Evolutionary conservation across 2,797 vertebrate species (phyloP), one percentile per base, ranked within the genome.

Genomic region (Tragopan temminckii): DNA sequence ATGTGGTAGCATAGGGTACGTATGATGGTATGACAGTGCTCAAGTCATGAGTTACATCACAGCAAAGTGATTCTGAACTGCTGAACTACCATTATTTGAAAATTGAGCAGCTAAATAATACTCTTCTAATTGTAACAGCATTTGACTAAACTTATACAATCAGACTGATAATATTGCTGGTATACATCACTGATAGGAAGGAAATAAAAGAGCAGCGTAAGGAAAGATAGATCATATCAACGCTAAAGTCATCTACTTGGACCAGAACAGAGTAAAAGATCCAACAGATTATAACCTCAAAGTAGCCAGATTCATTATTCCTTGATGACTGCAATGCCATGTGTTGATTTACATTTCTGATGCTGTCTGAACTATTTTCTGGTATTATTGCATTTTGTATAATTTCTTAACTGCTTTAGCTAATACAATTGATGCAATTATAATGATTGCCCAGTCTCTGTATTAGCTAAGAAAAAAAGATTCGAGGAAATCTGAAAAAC

Each of bases 401-500:
- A 1, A 79, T 84, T 85, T 91, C 67, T 72, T 81, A 81, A 42
- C 25, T 52, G 33, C 36, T 67, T 89, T 74, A 84, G 57, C 66
- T 84, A 79, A 79, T 25, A 58, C 14, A 81, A 35, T 9, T 43
- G 23, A 81, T 67, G n/a, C 24, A 61, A 68, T 58, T 68, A 64
- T 17, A 77, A 85, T 29, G 53, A 67, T 36, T 36, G 31, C 17
- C 33, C 57, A 79, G 40, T 35, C 52, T 92, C 31, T 31, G 13
- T 27, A 72, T 88, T 38, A 72, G n/a, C 48, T 40, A 81, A 64
- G 55, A 91, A 92, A 95, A 5, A 38, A 21, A 86, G 52, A 64
- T 33, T 45, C 57, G 84, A 81, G 87, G 46, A 84, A 88, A 90
- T 83, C 5, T 9, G 9, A 72, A 92, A 90, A 91, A 90, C 4